These are phyloP conservation scores for Dyspetes luteomarginatus DNA, from an alignment of 2,888 invertebrate species.

Conservation along the genomic window DNA sequence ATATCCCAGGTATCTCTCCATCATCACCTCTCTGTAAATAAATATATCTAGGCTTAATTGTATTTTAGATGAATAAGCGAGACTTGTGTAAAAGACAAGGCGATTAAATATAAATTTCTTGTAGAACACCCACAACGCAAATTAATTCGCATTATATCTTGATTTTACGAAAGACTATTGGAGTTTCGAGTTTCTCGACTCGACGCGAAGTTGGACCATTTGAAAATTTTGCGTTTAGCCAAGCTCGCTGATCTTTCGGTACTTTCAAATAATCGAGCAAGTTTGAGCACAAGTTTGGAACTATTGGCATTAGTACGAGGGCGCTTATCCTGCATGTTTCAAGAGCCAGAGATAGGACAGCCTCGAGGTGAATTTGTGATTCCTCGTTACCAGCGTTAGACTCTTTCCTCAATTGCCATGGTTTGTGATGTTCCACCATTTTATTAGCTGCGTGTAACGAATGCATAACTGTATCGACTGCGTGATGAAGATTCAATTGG, in stretches of 20 bases:
- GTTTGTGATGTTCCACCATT: constrained; percentile 93
- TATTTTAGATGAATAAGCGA: constrained; percentile 55
- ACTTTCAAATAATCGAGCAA: constrained; percentile 89
- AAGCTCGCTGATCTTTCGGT: constrained; percentile 83
- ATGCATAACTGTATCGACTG: constrained; percentile 90
- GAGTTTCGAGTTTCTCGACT: neutral
- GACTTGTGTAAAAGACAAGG: constrained; percentile 56
- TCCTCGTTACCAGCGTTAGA: constrained; percentile 80
- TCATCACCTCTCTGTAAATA: constrained; percentile 63
- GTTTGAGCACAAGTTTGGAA: constrained; percentile 89
- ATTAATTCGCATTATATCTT: constrained; percentile 42
- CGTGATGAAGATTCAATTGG: constrained; percentile 92
- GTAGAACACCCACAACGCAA: constrained; percentile 54
- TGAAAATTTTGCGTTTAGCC: constrained; percentile 83
- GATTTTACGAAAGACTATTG: constrained; percentile 48
- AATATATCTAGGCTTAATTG: constrained; percentile 55
- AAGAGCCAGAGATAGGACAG: constrained; percentile 92
- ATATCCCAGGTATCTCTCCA: constrained; percentile 59
- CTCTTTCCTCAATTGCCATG: constrained; percentile 92
- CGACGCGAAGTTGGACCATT: constrained; percentile 10
- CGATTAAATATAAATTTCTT: constrained; percentile 56
- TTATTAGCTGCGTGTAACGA: constrained; percentile 91
- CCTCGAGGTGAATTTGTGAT: constrained; percentile 86
- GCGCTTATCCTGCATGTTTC: constrained; percentile 92
- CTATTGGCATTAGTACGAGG: constrained; percentile 93